phyloP scores from a whole-genome alignment of 2,113 vertebrate species.

The Nycticryphes semicollaris region DNA sequence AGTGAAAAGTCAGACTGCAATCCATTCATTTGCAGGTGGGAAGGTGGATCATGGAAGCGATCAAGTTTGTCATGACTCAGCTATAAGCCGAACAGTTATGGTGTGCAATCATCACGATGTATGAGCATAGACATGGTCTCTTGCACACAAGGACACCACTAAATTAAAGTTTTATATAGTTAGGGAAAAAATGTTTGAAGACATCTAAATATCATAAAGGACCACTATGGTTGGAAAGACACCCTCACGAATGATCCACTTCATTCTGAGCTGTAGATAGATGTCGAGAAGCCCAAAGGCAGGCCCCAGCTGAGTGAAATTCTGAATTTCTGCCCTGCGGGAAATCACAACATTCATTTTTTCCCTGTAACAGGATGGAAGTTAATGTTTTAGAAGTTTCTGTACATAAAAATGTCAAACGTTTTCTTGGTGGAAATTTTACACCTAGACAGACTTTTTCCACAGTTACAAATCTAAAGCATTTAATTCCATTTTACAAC shows the following conservation, averaged over 20 bases:
- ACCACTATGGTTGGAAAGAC: not conserved
- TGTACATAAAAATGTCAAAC: not conserved
- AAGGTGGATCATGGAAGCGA: not conserved
- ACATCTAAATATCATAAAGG: not conserved
- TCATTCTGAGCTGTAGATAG: not conserved
- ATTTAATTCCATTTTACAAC: not conserved
- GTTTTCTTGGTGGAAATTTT: not conserved
- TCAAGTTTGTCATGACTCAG: not conserved
- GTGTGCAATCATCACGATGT: not conserved
- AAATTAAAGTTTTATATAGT: not conserved
- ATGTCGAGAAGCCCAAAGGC: not conserved
- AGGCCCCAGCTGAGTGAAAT: not conserved
- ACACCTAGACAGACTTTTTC: not conserved
- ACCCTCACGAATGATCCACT: not conserved
- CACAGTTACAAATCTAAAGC: not conserved
- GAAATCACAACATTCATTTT: not conserved
- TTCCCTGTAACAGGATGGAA: not conserved
- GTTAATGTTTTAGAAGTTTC: not conserved
- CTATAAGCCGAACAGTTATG: not conserved
- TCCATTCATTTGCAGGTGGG: not conserved
- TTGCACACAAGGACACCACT: not conserved
- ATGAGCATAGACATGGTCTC: accelerated
- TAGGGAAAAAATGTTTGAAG: not conserved
- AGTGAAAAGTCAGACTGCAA: not conserved
- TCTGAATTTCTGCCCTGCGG: not conserved